These are phyloP conservation scores for Myanophis thanlyinensis DNA, from an alignment of 2,113 vertebrate species.

Conservation along the genomic window DNA sequence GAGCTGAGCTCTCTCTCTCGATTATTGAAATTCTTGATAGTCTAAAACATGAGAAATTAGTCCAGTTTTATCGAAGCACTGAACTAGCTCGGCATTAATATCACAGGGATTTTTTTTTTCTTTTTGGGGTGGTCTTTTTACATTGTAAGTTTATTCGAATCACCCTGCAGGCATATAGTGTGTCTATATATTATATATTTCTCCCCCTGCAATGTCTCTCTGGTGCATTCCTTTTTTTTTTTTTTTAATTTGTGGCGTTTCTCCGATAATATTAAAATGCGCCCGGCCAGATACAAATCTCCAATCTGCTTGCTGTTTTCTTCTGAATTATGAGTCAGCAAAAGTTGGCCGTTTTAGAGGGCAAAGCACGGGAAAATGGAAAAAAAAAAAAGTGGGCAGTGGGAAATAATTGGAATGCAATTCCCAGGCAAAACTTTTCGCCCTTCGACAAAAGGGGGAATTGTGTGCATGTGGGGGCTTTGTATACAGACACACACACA, in stretches of 20 bases:
- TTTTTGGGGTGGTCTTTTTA: neutral
- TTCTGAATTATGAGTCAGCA: neutral
- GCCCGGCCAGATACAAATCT: neutral
- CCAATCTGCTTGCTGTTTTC: neutral
- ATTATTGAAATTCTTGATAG: neutral
- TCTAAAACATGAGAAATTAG: neutral
- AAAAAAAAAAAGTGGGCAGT: accelerated
- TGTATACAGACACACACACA: too few species aligned
- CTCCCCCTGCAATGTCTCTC: neutral
- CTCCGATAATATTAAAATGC: neutral
- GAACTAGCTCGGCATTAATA: neutral
- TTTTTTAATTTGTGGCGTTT: neutral
- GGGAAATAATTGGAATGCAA: neutral
- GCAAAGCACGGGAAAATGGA: neutral
- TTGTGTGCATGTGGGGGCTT: too few species aligned
- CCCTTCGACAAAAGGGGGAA: too few species aligned
- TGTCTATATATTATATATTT: too few species aligned
- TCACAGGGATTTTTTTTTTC: neutral
- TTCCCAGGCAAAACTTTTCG: neutral
- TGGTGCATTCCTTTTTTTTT: neutral
- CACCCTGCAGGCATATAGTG: neutral
- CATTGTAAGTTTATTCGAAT: neutral
- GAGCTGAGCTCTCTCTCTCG: neutral
- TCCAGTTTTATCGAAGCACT: neutral
- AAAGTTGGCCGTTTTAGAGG: neutral